A percentile compares a stretch with the other conserved stretches of the same genome.
Conservation (phyloP, 2,888 invertebrate genomes). For the Lordiphosa andalusiaca region DNA sequence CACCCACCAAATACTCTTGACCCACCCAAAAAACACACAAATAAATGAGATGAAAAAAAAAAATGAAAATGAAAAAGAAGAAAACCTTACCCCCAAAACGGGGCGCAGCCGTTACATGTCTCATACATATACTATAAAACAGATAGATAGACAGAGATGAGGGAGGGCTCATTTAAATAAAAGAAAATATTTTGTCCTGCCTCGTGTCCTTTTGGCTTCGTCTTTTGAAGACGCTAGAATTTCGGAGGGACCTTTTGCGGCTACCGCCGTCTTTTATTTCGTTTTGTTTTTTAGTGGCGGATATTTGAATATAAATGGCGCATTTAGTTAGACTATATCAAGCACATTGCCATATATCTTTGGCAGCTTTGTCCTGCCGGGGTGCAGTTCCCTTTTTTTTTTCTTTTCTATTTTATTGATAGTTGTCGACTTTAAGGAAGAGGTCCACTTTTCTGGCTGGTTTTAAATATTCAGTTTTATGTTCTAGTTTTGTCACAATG, state of each 20-base stretch:
- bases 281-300: slow-evolving; percentile 70
- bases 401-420: slow-evolving; percentile 55
- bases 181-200: slow-evolving; percentile 68
- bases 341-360: slow-evolving; percentile 72
- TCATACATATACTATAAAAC: slow-evolving; percentile 21
- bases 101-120: slow-evolving; percentile 61
- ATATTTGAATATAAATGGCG: slow-evolving; percentile 76
- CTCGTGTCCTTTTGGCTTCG: slow-evolving; percentile 46
- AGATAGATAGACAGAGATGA: slow-evolving; percentile 40
- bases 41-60: slow-evolving; percentile 24
- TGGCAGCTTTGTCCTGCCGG: slow-evolving; percentile 40
- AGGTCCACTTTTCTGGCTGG: slow-evolving; percentile 42
- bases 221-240: slow-evolving; percentile 4
- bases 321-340: slow-evolving; percentile 77
- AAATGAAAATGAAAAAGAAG: too few relatives aligned
- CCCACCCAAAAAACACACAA: slow-evolving; percentile 26
- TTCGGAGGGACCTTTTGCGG: slow-evolving; percentile 41
- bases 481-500: slow-evolving; percentile 75
- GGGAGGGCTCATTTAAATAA: slow-evolving; percentile 72
- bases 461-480: slow-evolving; percentile 74
- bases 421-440: slow-evolving; percentile 54
- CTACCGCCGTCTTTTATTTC: slow-evolving; percentile 55
- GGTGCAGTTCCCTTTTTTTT: background rate
- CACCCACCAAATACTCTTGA: slow-evolving; percentile 16
- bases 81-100: slow-evolving; percentile 25